Percentiles rank a stretch among this genome's conserved stretches.
phyloP scores from a whole-genome alignment of 2,797 vertebrate genomes.

The Fringilla coelebs region DNA sequence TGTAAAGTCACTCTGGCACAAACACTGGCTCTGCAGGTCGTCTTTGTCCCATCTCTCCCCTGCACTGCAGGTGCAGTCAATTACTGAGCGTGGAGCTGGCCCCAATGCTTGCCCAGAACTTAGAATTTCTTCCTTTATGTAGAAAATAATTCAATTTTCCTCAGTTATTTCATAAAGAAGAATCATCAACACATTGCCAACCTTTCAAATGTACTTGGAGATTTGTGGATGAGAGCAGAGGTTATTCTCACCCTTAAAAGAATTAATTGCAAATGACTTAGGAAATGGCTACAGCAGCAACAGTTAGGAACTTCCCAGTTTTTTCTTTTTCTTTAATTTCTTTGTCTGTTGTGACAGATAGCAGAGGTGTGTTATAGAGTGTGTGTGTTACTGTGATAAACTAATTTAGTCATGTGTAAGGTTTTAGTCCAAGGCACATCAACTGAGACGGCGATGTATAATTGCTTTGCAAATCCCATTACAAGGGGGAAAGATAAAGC shows the following conservation, averaged over 20 bases:
- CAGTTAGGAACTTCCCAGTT: neutral
- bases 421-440: neutral
- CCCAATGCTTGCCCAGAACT: neutral
- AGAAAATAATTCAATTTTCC: neutral
- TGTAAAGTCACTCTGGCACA: neutral
- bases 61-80: neutral
- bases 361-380: neutral
- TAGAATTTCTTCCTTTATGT: neutral
- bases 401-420: slow-evolving; percentile 13
- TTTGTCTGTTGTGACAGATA: neutral
- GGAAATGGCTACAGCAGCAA: neutral
- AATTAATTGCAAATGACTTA: neutral
- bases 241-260: neutral
- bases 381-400: slow-evolving; percentile 26
- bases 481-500: slow-evolving; percentile 39
- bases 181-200: neutral
- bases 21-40: neutral
- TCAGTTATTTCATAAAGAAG: neutral
- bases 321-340: slow-evolving; percentile 7
- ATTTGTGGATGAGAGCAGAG: neutral
- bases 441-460: slow-evolving; percentile 7
- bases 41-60: neutral
- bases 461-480: slow-evolving; percentile 63
- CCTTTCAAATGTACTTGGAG: neutral
- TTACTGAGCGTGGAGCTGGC: fast-evolving